Evolutionary conservation across 2,888 invertebrate species (phyloP), one percentile per base, ranked within the genome.

Genomic region (Platyscelio sp.): DNA sequence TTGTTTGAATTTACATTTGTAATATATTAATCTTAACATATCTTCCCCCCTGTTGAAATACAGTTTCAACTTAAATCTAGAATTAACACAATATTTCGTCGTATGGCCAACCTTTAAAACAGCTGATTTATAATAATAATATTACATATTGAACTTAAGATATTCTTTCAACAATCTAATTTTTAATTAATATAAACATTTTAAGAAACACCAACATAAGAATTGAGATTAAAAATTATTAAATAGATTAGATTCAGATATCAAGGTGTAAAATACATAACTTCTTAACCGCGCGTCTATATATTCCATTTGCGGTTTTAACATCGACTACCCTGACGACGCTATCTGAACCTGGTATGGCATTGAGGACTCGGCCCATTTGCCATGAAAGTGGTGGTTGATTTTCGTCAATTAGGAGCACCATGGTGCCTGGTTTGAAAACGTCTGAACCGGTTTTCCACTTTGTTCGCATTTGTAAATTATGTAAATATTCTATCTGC

Each of bases 391-490:
- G 13, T 0, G 79, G 67, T 2, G 76, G 79, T 9, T 79, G 79
- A 26, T 72, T 65, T 13, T 84, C 84, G 18, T 80, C 72, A 18
- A 56, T 46, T 5, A 80, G 7, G 0, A 72, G 22, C 0, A 80
- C 80, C 24, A 80, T 61, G 18, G 38, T 29, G 5, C 60, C 74
- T 86, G 0, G 76, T 79, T 18, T 43, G 54, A n/a, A 89, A 71
- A 61, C 89, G 88, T 5, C 87, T 67, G 40, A 89, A 89, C 43
- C 43, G 9, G 9, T 15, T 43, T 7, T 43, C 43, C 43, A 43
- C n/a, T 15, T 43, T 15, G 9, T 43, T 15, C 43, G 6, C 9
- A 15, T 7, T 15, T 43, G 43, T 3, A 43, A 15, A 15, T 43
- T 7, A 3, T 43, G 43, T 15, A 43, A 43, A 15, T 43, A 43